A percentile compares a stretch with the other conserved stretches of the same genome.
phyloP scores from a whole-genome alignment of 1,140 invertebrate genomes.

The Matsumurasca onukii region DNA sequence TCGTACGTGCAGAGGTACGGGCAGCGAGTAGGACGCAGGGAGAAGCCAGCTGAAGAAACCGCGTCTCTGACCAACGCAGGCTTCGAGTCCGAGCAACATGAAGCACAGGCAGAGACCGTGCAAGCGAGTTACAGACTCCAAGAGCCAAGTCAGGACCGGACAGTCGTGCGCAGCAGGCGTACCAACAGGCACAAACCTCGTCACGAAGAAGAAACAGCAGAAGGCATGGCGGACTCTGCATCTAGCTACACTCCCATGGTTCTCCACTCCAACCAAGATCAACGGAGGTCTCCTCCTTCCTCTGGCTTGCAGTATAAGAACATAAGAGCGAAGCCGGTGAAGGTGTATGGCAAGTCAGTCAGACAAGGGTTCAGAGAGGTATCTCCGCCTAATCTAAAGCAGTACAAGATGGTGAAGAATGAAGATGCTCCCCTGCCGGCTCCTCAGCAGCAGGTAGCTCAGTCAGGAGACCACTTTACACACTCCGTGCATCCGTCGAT shows the following conservation, averaged over 20 bases:
- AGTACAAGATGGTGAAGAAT: neutral
- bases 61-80: neutral
- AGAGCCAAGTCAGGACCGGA: neutral
- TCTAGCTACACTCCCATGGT: constrained; percentile 1
- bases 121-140: neutral
- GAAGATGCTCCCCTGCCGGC: neutral
- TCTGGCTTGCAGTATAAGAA: neutral
- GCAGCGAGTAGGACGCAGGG: no score
- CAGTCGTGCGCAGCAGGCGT: neutral
- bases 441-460: neutral
- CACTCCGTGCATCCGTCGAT: constrained; percentile 19
- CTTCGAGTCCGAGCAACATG: neutral
- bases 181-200: neutral
- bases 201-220: neutral
- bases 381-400: neutral
- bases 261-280: neutral
- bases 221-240: neutral
- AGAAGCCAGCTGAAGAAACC: neutral
- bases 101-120: no score
- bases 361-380: neutral
- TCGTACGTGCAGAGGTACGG: no score
- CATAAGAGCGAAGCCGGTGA: neutral
- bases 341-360: neutral
- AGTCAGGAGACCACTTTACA: neutral
- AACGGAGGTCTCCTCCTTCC: neutral